Evolutionary conservation across 2,888 invertebrate genomes (phyloP).

Genomic region (Tenthredo amoena): DNA sequence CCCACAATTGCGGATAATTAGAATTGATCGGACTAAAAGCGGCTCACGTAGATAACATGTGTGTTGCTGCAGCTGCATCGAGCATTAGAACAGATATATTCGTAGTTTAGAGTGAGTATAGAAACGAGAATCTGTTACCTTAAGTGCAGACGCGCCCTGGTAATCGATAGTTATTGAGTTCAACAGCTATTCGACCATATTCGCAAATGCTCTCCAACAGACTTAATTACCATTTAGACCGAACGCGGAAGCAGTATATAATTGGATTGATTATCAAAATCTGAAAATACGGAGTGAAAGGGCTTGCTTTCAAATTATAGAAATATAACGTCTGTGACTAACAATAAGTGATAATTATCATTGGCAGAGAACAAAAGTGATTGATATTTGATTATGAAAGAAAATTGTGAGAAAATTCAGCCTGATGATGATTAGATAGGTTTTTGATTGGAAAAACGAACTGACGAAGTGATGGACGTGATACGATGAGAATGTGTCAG

Average conservation of each 20-base stretch:
- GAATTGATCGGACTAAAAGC: slow-evolving; percentile 8
- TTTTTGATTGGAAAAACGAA: not conserved
- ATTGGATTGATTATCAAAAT: not conserved
- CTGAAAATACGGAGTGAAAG: not conserved
- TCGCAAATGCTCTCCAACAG: not conserved
- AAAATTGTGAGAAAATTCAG: not conserved
- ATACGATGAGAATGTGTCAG: not conserved
- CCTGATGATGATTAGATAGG: not conserved
- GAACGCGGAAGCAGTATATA: not conserved
- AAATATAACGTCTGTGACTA: not conserved
- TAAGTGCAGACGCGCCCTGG: not conserved
- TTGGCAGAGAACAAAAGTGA: not conserved
- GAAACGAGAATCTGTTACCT: not conserved
- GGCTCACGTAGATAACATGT: not conserved
- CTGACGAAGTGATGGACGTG: not conserved
- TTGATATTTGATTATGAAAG: not conserved
- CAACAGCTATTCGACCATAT: slow-evolving; percentile 1
- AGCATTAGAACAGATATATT: not conserved
- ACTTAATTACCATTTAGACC: not conserved
- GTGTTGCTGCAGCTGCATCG: not conserved
- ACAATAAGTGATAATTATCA: not conserved
- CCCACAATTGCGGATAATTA: not conserved
- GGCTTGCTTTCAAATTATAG: not conserved
- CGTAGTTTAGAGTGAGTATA: not conserved
- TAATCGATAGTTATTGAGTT: not conserved